Percentiles rank a stretch among this genome's conserved stretches.
phyloP scores from a whole-genome alignment of 2,888 invertebrate genomes.

The Lottia gigantea region DNA sequence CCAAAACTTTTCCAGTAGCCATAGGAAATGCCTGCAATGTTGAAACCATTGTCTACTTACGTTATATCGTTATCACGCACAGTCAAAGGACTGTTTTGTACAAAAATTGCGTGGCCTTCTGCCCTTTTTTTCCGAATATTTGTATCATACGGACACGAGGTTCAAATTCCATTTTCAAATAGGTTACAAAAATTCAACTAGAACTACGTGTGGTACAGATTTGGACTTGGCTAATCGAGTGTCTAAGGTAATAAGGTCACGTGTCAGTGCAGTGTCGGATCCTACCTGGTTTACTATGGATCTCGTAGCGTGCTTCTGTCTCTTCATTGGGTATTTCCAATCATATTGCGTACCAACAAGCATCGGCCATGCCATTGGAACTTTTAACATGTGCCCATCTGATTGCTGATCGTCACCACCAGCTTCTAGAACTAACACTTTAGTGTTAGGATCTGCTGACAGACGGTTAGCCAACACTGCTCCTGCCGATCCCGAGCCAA shows the following conservation, averaged over 20 bases:
- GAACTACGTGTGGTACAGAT: too few relatives aligned
- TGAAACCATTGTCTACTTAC: too few relatives aligned
- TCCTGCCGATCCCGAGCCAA: constrained; percentile 71
- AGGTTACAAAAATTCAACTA: too few relatives aligned
- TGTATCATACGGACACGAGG: too few relatives aligned
- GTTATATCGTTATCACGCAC: too few relatives aligned
- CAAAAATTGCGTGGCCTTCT: too few relatives aligned
- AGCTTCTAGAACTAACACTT: constrained; percentile 67
- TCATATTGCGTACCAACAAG: constrained; percentile 53
- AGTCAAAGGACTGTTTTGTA: too few relatives aligned
- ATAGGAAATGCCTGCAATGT: constrained; percentile 78
- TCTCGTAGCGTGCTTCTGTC: constrained; percentile 57
- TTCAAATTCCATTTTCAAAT: too few relatives aligned
- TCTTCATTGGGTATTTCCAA: constrained; percentile 68
- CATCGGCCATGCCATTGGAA: constrained; percentile 68
- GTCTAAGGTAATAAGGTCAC: too few relatives aligned
- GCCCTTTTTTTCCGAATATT: too few relatives aligned
- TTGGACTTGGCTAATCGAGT: too few relatives aligned
- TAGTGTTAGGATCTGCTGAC: constrained; percentile 60
- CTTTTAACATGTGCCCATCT: constrained; percentile 62
- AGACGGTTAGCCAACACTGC: constrained; percentile 69
- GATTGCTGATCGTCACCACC: constrained; percentile 66
- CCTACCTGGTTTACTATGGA: constrained; percentile 19
- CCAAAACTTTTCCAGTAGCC: constrained; percentile 91
- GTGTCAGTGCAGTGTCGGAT: too few relatives aligned